Evolutionary conservation across 2,113 vertebrate genomes (phyloP), one percentile per base, ranked within the genome.

Genomic region (Coreoperca whiteheadi): DNA sequence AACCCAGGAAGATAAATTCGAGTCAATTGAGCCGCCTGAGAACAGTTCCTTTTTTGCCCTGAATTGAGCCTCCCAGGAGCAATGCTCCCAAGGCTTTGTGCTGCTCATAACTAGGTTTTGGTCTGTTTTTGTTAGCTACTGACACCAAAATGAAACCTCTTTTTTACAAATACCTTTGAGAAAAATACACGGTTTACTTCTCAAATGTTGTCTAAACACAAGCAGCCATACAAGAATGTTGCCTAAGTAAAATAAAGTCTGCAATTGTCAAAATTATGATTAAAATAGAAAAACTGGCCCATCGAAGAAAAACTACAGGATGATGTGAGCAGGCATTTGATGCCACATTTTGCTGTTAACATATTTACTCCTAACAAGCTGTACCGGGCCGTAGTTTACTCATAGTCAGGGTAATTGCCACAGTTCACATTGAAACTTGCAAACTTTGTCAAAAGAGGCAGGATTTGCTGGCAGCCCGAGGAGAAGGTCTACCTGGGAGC

Each of bases 1-100:
- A 76, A 79, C 39, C 48, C 28, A 18, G 78, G 63, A 71, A 32
- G 32, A 59, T 41, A 23, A n/a, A 54, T 77, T 66, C 10, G 41
- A 63, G 39, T n/a, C 43, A 46, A 41, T 53, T 69, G 50, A 74
- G 20, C 12, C 30, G 43, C 6, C 2, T 20, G 32, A 39, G 75
- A 14, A 25, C 72, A 28, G 12, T 25, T 6, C 1, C 1, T 10
- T 28, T 60, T 69, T 43, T 48, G 51, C 34, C 78, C 56, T 4
- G 2, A 51, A 50, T 54, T 70, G 43, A 67, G 75, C 79, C 21
- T 79, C 34, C 32, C 30, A 51, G 65, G 64, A 61, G 50, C 20
- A 65, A 39, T 53, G 28, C 30, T 73, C 4, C 6, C 6, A 15
- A n/a, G 5, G 12, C 39, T 72, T 16, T 71, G 18, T 32, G 39